Conservation (phyloP, 2,113 vertebrate genomes). For the Clarias gariepinus region DNA sequence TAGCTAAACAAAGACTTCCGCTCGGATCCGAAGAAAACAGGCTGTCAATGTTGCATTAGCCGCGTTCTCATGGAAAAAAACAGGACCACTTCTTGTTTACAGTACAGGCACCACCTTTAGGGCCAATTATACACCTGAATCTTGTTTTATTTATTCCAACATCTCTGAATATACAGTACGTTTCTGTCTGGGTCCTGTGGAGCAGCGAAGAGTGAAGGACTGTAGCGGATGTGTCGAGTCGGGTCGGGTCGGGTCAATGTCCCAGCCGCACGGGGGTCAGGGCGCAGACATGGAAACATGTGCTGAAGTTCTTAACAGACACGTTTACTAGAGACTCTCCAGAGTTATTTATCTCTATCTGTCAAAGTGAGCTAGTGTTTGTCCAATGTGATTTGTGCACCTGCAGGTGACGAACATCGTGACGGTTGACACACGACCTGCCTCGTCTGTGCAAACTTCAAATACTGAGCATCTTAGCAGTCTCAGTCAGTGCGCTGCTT, state of each 20-base stretch:
- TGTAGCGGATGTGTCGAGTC: background rate
- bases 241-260: background rate
- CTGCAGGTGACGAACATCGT: background rate
- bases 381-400: background rate
- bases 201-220: background rate
- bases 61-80: background rate
- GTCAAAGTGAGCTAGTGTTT: background rate
- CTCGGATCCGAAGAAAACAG: background rate
- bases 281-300: background rate
- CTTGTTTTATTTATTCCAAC: background rate
- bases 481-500: background rate
- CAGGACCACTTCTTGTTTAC: background rate
- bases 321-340: background rate
- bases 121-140: background rate
- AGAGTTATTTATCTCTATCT: background rate
- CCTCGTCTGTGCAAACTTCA: background rate
- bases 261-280: background rate
- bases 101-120: background rate
- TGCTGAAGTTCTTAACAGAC: background rate
- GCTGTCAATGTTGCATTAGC: background rate
- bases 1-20: conserved; percentile 51
- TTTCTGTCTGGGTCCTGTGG: background rate
- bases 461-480: background rate
- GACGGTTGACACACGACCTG: background rate
- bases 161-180: background rate